Evolutionary conservation across 2,888 invertebrate species (phyloP).

Genomic region (Drosophila kanekoi): DNA sequence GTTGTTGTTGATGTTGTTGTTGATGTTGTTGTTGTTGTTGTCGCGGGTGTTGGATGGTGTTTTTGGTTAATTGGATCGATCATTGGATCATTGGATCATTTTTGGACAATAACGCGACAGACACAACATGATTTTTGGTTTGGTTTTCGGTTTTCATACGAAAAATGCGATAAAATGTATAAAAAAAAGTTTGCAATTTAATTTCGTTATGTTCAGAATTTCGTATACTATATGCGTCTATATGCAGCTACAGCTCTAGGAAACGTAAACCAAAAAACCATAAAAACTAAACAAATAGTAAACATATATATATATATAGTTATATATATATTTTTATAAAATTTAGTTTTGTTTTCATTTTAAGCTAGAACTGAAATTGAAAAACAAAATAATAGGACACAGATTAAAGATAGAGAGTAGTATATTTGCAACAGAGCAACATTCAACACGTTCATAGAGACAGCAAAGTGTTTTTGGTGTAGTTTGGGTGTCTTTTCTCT

Average conservation of each 20-base stretch:
- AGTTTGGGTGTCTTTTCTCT: conserved; percentile 5
- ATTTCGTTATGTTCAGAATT: conserved; percentile 62
- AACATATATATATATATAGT: too few species aligned
- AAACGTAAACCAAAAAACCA: conserved; percentile 25
- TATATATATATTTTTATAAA: not conserved
- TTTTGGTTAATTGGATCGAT: conserved; percentile 16
- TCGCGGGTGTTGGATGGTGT: conserved; percentile 24
- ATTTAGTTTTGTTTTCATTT: conserved; percentile 5
- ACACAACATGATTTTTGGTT: conserved; percentile 56
- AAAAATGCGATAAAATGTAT: conserved; percentile 69
- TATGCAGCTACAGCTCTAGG: conserved; percentile 57
- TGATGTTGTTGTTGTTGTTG: conserved; percentile 27
- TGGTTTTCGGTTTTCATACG: conserved; percentile 48
- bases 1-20: conserved; percentile 31
- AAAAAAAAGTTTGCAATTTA: conserved; percentile 68
- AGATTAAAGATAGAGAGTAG: conserved; percentile 23
- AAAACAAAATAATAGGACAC: conserved; percentile 20
- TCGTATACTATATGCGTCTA: conserved; percentile 46
- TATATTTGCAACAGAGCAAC: conserved; percentile 51
- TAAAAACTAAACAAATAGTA: conserved; percentile 4
- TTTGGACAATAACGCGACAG: conserved; percentile 52
- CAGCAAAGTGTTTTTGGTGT: conserved; percentile 45
- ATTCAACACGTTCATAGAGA: conserved; percentile 62
- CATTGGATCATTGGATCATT: conserved; percentile 16
- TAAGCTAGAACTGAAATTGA: conserved; percentile 14